Percentiles rank a stretch among this genome's conserved stretches.
Evolutionary conservation across 2,797 vertebrate species (phyloP).

Genomic region (Lutjanus campechanus): DNA sequence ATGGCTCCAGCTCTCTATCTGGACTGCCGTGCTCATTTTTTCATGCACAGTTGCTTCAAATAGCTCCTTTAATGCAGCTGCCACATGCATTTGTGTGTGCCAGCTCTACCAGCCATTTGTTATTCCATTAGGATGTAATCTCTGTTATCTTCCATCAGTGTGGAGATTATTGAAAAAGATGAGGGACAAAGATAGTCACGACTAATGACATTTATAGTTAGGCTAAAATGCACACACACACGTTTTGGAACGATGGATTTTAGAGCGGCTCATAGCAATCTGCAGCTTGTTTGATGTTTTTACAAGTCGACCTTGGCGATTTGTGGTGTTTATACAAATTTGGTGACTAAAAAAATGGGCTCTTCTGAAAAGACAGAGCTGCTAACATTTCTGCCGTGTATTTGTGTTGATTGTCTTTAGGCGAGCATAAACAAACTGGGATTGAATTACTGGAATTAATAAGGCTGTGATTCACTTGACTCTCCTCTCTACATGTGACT

Average conservation of each 20-base stretch:
- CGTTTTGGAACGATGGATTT: conserved; percentile 2
- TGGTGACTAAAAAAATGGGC: not conserved
- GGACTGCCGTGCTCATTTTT: too few relatives aligned
- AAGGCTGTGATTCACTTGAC: conserved; percentile 45
- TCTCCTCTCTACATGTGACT: conserved; percentile 40
- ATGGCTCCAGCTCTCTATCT: too few relatives aligned
- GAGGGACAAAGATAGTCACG: conserved; percentile 54
- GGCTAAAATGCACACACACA: conserved; percentile 22
- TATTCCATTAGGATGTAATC: conserved; percentile 72
- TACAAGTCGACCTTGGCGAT: conserved; percentile 9
- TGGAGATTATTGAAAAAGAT: conserved; percentile 67
- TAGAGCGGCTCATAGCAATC: not conserved
- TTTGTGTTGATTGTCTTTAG: conserved; percentile 29
- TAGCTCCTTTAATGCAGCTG: conserved; percentile 3
- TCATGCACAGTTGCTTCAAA: too few relatives aligned
- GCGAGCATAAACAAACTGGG: conserved; percentile 14
- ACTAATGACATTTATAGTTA: conserved; percentile 64
- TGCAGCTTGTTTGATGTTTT: conserved; percentile 7
- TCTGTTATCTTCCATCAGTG: conserved; percentile 70
- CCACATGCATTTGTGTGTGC: conserved; percentile 7
- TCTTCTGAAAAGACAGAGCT: not conserved
- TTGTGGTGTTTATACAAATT: not conserved
- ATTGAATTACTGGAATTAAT: conserved; percentile 56
- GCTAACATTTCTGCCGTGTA: not conserved
- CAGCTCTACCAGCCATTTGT: conserved; percentile 50